A percentile compares a stretch with the other conserved stretches of the same genome.
Conservation (phyloP, 2,113 vertebrate species). For the Eolophus roseicapilla region DNA sequence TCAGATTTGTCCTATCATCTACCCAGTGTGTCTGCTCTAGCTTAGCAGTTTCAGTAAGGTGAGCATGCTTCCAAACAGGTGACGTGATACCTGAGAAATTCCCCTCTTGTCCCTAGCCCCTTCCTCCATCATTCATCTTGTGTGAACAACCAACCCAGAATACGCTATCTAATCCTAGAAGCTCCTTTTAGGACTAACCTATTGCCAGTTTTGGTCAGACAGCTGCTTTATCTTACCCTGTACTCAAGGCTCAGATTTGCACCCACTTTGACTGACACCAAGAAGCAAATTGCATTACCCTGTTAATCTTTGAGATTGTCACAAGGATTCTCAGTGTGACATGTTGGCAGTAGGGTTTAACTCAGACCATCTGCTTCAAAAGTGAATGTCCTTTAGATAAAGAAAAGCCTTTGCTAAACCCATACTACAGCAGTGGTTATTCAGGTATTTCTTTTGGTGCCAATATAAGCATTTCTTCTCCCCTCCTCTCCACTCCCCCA, state of each 20-base stretch:
- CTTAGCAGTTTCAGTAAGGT: neutral
- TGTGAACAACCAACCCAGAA: neutral
- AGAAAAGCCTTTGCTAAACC: neutral
- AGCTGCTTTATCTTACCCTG: neutral
- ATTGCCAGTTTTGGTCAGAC: neutral
- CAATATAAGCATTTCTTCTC: neutral
- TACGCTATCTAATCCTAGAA: neutral
- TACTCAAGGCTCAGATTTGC: neutral
- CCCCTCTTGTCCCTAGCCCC: neutral
- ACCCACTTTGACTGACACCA: neutral
- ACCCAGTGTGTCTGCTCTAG: neutral
- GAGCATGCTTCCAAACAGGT: neutral
- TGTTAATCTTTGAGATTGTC: neutral
- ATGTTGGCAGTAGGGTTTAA: neutral
- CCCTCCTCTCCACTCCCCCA: neutral
- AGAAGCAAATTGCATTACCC: neutral
- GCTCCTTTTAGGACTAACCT: neutral
- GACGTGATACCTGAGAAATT: neutral
- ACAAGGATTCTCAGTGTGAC: neutral
- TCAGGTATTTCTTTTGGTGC: neutral
- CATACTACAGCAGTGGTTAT: neutral
- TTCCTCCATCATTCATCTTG: neutral
- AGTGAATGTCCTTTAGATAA: neutral
- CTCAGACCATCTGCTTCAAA: neutral
- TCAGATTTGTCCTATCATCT: neutral